These are phyloP conservation scores for Emydura subglobosa DNA, from an alignment of 2,113 vertebrate species.

Conservation along the genomic window DNA sequence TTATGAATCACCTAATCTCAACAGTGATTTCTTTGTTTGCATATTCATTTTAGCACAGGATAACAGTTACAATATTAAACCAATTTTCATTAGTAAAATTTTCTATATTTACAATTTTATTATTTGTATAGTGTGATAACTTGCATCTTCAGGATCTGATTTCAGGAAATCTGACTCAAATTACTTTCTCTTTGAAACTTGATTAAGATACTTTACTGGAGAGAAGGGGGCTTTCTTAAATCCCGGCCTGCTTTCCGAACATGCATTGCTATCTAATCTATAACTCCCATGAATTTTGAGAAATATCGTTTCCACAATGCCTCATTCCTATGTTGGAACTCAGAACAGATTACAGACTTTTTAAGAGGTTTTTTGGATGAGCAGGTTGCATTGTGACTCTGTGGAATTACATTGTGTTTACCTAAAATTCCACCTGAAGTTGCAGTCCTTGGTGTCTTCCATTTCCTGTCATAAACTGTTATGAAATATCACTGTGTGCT, in stretches of 20 bases:
- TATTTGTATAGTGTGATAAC: conserved; percentile 39
- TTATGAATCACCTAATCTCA: conserved; percentile 44
- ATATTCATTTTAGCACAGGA: conserved; percentile 54
- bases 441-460: not conserved
- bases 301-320: not conserved
- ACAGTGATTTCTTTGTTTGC: conserved; percentile 40
- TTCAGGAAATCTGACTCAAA: conserved; percentile 46
- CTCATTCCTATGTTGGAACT: not conserved
- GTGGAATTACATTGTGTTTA: not conserved
- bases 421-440: not conserved
- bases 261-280: not conserved
- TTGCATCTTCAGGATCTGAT: conserved; percentile 35
- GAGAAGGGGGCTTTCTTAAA: not conserved
- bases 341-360: not conserved
- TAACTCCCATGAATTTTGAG: not conserved
- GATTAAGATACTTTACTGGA: not conserved
- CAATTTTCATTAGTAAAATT: conserved; percentile 72
- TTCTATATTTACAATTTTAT: conserved; percentile 70
- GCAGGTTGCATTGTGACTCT: not conserved
- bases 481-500: not conserved
- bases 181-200: conserved; percentile 31
- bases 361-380: not conserved
- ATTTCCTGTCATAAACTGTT: not conserved
- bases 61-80: conserved; percentile 58
- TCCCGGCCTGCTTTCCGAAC: not conserved